Percentiles rank a stretch among this genome's conserved stretches.
Conservation (phyloP, 1,140 invertebrate species). For the Caerostris extrusa region DNA sequence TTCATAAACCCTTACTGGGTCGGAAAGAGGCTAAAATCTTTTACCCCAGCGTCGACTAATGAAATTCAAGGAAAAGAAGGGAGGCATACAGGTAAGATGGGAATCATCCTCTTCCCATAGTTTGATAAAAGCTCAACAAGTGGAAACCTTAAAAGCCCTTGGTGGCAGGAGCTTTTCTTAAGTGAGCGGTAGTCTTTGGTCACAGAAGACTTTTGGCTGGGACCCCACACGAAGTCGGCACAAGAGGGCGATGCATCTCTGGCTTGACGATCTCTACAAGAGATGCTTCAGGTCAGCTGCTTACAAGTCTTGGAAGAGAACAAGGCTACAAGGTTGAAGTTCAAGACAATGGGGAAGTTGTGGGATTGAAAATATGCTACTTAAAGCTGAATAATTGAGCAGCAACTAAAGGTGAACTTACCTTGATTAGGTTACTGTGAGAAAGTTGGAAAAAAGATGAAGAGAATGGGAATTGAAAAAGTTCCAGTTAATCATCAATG, state of each 20-base stretch:
- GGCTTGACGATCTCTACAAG: neutral
- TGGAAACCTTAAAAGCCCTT: slow-evolving; percentile 46
- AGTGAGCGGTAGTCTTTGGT: slow-evolving; percentile 62
- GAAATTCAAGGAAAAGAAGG: slow-evolving; percentile 45
- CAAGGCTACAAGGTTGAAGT: slow-evolving; percentile 13
- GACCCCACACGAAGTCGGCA: slow-evolving; percentile 57
- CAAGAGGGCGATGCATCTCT: slow-evolving; percentile 19
- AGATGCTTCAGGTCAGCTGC: slow-evolving; percentile 22
- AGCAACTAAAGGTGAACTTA: neutral
- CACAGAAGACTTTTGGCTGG: slow-evolving; percentile 20
- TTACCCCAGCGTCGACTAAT: neutral
- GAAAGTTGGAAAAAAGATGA: neutral
- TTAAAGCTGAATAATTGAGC: slow-evolving; percentile 50
- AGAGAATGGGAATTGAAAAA: neutral
- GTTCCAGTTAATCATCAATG: neutral
- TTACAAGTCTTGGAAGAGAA: slow-evolving; percentile 34
- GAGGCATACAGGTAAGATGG: neutral
- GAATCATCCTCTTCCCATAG: slow-evolving; percentile 4
- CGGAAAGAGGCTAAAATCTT: neutral
- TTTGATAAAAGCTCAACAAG: slow-evolving; percentile 46
- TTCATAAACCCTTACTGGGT: neutral
- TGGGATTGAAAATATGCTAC: slow-evolving; percentile 58
- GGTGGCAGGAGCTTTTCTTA: slow-evolving; percentile 5
- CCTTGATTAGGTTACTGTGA: slow-evolving; percentile 62
- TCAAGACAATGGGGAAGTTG: slow-evolving; percentile 45